A percentile compares a stretch with the other conserved stretches of the same genome.
Evolutionary conservation across 2,113 vertebrate genomes (phyloP).

Genomic region (Meriones unguiculatus): DNA sequence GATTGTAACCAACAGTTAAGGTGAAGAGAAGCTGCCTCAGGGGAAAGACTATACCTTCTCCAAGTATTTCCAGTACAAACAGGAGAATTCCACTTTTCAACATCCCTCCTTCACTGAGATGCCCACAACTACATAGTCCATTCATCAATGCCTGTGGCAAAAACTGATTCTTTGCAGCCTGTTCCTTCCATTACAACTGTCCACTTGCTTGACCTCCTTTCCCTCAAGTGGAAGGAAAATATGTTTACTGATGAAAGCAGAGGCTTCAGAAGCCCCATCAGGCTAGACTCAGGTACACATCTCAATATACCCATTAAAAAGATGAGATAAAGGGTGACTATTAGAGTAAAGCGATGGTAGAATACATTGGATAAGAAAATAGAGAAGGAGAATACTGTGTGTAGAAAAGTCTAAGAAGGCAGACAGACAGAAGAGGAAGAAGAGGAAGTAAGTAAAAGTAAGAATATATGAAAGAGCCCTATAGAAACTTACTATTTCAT

Average conservation of each 20-base stretch:
- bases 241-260: not conserved
- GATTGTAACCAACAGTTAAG: not conserved
- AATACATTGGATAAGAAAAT: not conserved
- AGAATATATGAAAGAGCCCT: not conserved
- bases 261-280: not conserved
- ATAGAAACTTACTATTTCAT: not conserved
- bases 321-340: not conserved
- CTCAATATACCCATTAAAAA: not conserved
- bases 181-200: not conserved
- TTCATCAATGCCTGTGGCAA: not conserved
- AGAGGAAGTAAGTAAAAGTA: not conserved
- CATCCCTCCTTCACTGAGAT: not conserved
- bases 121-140: not conserved
- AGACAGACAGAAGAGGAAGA: not conserved
- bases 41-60: slow-evolving; percentile 27
- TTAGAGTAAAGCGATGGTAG: not conserved
- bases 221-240: not conserved
- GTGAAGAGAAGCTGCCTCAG: not conserved
- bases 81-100: not conserved
- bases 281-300: not conserved
- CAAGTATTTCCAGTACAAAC: not conserved
- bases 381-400: not conserved
- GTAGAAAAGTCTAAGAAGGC: not conserved
- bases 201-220: not conserved
- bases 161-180: not conserved